Evolutionary conservation across 2,113 vertebrate species (phyloP), one percentile per base, ranked within the genome.

Genomic region (Felis chaus): DNA sequence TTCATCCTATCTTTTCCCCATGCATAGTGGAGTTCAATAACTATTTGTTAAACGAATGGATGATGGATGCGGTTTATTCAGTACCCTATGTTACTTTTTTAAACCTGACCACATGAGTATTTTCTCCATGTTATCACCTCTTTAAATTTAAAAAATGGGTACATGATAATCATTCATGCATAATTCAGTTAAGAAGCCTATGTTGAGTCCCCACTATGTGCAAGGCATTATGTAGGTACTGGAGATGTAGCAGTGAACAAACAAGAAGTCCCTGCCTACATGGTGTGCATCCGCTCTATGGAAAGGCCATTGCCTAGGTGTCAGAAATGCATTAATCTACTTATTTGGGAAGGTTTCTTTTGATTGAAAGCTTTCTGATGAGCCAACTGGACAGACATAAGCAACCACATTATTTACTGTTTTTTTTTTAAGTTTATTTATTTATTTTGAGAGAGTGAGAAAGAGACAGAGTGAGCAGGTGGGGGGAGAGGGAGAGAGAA

Each of bases 341-440:
- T 94, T 66, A 85, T 57, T 71, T 66, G 33, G 25, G 45, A 88
- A 93, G 65, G 68, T 36, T 96, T 92, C 83, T 89, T 93, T 73
- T 69, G 31, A 89, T 14, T 65, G 39, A 91, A 88, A 95, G 55
- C 88, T 92, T 18, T 90, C 69, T 90, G 84, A 91, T 65, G 69
- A 71, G 31, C 55, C 18, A n/a, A 76, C 27, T 55, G 97, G 68
- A 89, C 19, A 95, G 19, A 63, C 31, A 95, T 2, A 92, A 69
- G 45, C 41, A 79, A 81, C 73, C 21, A 94, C 16, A 86, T 68
- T 86, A 31, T 81, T 88, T 94, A 83, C 27, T 63, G 45, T 45
- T 61, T 93, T 61, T 57, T 61, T 61, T 61, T 61, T 23, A 57
- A 57, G 55, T 57, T 57, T 57, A 57, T 61, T 23, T 61, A 23